Conservation (phyloP, 2,113 vertebrate genomes). For the Cheilinus undulatus region DNA sequence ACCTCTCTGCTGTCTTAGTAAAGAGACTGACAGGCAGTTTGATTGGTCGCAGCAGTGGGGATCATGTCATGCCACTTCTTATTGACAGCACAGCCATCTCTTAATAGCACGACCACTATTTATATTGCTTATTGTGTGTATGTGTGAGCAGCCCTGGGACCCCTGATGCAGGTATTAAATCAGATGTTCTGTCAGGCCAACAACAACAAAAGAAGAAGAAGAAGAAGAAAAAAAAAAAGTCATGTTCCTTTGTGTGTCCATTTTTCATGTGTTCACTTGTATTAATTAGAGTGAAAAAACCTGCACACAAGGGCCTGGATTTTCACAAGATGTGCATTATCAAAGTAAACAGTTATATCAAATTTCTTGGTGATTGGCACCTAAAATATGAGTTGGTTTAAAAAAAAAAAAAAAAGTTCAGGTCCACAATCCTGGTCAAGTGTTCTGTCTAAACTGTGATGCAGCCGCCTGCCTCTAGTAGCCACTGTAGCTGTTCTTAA, state of each 20-base stretch:
- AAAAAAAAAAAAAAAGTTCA: too few relatives aligned
- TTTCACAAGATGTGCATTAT: too few relatives aligned
- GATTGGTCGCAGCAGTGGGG: constrained; percentile 79
- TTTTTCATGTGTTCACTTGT: constrained; percentile 20
- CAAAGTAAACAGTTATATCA: too few relatives aligned
- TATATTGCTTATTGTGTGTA: constrained; percentile 55
- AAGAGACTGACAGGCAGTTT: constrained; percentile 75
- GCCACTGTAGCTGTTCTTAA: too few relatives aligned
- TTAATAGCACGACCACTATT: constrained; percentile 74
- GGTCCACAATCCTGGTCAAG: too few relatives aligned
- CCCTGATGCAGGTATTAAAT: constrained; percentile 77
- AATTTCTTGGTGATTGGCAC: too few relatives aligned
- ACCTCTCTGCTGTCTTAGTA: constrained; percentile 40
- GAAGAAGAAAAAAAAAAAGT: too few relatives aligned
- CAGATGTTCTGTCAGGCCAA: constrained; percentile 69
- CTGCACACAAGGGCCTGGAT: too few relatives aligned
- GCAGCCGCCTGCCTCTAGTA: too few relatives aligned
- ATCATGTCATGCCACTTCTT: constrained; percentile 80
- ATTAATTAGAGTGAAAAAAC: constrained; percentile 37
- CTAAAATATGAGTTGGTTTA: too few relatives aligned
- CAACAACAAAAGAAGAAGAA: background rate
- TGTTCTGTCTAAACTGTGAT: too few relatives aligned
- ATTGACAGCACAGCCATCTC: constrained; percentile 74
- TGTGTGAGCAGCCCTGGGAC: constrained; percentile 9
- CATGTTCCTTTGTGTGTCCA: too few relatives aligned